Evolutionary conservation across 1,140 invertebrate species (phyloP).

Genomic region (Leptopilina clavipes): DNA sequence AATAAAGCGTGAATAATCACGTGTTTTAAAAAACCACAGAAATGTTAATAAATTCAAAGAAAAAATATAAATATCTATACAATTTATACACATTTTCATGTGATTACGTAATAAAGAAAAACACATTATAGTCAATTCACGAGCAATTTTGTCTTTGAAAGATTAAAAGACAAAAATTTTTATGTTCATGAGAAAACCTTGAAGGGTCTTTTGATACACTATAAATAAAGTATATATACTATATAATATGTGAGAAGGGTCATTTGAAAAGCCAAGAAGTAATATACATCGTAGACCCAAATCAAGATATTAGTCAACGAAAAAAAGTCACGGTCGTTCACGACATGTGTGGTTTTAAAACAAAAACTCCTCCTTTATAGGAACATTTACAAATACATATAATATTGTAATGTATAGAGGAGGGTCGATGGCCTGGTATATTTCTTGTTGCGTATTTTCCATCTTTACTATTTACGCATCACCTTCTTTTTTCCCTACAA

Average conservation of each 20-base stretch:
- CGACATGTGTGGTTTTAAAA: constrained; percentile 4
- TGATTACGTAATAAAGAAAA: neutral
- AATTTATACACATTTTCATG: neutral
- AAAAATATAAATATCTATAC: neutral
- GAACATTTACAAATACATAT: neutral
- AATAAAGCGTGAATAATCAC: neutral
- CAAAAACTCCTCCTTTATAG: neutral
- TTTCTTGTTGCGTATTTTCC: neutral
- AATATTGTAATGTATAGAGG: neutral
- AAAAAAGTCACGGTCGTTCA: constrained; percentile 12
- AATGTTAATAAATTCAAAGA: neutral
- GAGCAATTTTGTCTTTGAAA: neutral
- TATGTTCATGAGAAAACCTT: neutral
- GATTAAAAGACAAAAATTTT: neutral
- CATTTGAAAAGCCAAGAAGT: neutral
- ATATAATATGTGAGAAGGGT: neutral
- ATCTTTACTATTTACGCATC: constrained; percentile 1
- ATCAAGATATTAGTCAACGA: neutral
- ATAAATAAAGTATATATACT: neutral
- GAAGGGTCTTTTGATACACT: constrained; percentile 1
- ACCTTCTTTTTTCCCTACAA: neutral
- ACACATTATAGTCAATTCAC: neutral
- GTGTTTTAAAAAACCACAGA: neutral
- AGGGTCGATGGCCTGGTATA: neutral
- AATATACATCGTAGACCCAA: neutral